Conservation (phyloP, 2,797 vertebrate species). For the Trachops cirrhosus region DNA sequence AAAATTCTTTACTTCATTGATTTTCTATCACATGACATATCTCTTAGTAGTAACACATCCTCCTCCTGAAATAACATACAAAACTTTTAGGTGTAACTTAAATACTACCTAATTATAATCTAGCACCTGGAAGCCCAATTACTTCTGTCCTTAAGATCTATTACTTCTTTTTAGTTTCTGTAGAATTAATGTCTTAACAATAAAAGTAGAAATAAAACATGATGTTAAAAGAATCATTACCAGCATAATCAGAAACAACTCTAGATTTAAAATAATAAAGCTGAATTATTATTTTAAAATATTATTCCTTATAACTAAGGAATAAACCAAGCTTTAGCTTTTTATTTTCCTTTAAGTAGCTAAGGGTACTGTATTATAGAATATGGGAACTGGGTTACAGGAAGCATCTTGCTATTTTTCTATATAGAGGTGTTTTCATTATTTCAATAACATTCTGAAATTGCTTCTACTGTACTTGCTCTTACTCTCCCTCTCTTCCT, state of each 20-base stretch:
- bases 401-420: not conserved
- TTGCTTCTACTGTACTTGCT: not conserved
- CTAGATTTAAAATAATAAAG: constrained; percentile 38
- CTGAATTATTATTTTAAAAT: not conserved
- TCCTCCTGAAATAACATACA: not conserved
- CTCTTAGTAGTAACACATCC: not conserved
- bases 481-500: not conserved
- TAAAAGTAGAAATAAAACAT: constrained; percentile 24
- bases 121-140: not conserved
- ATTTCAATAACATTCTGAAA: not conserved
- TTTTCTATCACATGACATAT: not conserved
- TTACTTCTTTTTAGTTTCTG: not conserved
- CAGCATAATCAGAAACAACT: constrained; percentile 35
- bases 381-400: not conserved
- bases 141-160: constrained; percentile 28
- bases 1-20: not conserved
- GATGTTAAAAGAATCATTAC: constrained; percentile 32
- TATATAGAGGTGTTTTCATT: not conserved
- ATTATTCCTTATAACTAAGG: not conserved
- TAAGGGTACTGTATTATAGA: not conserved
- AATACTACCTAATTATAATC: not conserved
- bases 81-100: not conserved
- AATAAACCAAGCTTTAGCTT: constrained; percentile 14
- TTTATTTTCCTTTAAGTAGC: not conserved
- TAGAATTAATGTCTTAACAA: constrained; percentile 7